A percentile compares a stretch with the other conserved stretches of the same genome.
Conservation (phyloP, 2,113 vertebrate genomes). For the Meleagris gallopavo region DNA sequence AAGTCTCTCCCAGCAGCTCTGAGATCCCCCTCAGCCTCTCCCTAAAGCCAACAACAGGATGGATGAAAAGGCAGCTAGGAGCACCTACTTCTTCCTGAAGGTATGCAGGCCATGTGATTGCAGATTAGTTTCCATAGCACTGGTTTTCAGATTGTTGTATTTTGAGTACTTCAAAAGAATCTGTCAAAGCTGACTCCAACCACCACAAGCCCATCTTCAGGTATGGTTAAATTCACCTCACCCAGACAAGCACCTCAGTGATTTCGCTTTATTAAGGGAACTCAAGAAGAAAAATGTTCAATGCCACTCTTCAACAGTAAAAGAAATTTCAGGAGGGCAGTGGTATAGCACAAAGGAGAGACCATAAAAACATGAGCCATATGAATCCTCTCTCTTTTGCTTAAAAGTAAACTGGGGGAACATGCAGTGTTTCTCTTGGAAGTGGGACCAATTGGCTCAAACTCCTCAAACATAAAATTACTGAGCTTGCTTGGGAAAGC, state of each 20-base stretch:
- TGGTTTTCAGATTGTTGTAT: neutral
- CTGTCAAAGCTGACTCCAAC: neutral
- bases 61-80: neutral
- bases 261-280: neutral
- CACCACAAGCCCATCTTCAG: neutral
- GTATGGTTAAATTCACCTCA: neutral
- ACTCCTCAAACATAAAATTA: constrained; percentile 31
- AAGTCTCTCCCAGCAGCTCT: neutral
- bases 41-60: neutral
- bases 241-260: neutral
- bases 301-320: neutral
- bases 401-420: constrained; percentile 27
- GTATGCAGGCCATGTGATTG: neutral
- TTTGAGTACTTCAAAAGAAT: neutral
- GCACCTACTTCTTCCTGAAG: neutral
- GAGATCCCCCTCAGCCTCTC: neutral
- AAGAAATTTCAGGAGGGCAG: neutral
- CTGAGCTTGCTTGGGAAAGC: constrained; percentile 39
- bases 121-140: neutral
- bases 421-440: constrained; percentile 33
- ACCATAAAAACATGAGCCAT: neutral
- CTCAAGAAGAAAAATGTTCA: neutral
- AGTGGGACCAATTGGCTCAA: constrained; percentile 15
- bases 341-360: neutral
- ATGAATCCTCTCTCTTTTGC: neutral